These are phyloP conservation scores for Brachypterus glaber DNA, from an alignment of 2,888 invertebrate genomes.

Conservation along the genomic window DNA sequence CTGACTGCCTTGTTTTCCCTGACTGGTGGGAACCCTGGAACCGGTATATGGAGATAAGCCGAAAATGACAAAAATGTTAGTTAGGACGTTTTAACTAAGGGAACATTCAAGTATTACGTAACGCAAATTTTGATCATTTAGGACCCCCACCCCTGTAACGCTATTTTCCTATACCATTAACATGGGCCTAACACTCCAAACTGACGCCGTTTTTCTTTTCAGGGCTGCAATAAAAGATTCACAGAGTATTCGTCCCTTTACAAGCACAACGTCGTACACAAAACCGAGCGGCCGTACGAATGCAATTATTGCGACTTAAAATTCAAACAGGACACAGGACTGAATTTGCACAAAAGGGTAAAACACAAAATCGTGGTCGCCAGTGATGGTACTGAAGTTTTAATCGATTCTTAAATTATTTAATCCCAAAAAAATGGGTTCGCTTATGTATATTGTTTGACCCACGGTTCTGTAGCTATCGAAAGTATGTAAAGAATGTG, in stretches of 20 bases:
- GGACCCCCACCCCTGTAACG: too few relatives aligned
- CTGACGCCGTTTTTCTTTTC: constrained; percentile 21
- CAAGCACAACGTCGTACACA: constrained; percentile 56
- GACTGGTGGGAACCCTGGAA: too few relatives aligned
- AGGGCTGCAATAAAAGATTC: constrained; percentile 54
- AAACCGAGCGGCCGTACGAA: constrained; percentile 48
- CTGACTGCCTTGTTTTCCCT: too few relatives aligned
- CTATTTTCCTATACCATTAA: too few relatives aligned
- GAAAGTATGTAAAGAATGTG: too few relatives aligned
- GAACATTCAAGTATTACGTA: too few relatives aligned
- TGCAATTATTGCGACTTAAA: constrained; percentile 50
- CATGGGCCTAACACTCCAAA: too few relatives aligned
- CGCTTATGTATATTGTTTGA: neutral
- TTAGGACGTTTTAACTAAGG: too few relatives aligned
- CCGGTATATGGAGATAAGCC: too few relatives aligned
- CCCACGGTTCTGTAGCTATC: too few relatives aligned
- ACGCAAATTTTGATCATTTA: too few relatives aligned
- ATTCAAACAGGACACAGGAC: constrained; percentile 52
- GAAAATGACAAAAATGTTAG: too few relatives aligned
- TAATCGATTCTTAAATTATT: constrained; percentile 15
- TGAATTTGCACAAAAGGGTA: constrained; percentile 52
- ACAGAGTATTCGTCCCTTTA: constrained; percentile 62
- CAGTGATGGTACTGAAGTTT: constrained; percentile 38
- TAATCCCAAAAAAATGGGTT: neutral
- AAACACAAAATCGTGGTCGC: constrained; percentile 45